These are phyloP conservation scores for Rhineura floridana DNA, from an alignment of 2,113 vertebrate genomes.

Conservation along the genomic window DNA sequence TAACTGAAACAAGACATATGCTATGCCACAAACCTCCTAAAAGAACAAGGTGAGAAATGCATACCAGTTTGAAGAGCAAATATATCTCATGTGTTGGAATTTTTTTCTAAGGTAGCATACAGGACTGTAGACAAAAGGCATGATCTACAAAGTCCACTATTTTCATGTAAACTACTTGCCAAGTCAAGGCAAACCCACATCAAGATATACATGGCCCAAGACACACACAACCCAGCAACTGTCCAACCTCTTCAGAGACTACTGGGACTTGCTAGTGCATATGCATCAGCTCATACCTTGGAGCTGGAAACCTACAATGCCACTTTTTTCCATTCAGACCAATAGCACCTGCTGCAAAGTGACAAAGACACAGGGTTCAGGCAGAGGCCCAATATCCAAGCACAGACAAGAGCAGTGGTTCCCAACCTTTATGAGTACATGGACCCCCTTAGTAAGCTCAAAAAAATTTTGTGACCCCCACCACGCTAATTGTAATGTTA, in stretches of 20 bases:
- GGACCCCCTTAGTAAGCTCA: too few species aligned
- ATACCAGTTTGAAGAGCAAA: background rate
- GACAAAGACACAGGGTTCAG: background rate
- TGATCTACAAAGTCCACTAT: background rate
- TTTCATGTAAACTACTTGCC: background rate
- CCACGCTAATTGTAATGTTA: too few species aligned
- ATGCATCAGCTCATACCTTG: background rate
- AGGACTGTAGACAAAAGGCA: background rate
- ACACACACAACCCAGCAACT: background rate
- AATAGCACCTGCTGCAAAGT: background rate
- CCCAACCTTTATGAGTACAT: too few species aligned
- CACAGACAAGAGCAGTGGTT: too few species aligned
- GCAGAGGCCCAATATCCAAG: background rate
- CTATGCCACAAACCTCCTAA: background rate
- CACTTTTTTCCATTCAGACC: background rate
- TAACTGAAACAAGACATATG: background rate
- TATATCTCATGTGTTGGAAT: too few species aligned
- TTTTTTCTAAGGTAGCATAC: background rate
- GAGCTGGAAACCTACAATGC: background rate
- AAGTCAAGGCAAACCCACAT: background rate
- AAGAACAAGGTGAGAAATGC: background rate
- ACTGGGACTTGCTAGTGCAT: background rate
- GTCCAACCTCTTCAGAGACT: background rate
- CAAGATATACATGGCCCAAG: background rate
- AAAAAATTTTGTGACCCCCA: too few species aligned